A percentile compares a stretch with the other conserved stretches of the same genome.
phyloP scores from a whole-genome alignment of 2,797 vertebrate genomes.

The Halcyon chelicuti region DNA sequence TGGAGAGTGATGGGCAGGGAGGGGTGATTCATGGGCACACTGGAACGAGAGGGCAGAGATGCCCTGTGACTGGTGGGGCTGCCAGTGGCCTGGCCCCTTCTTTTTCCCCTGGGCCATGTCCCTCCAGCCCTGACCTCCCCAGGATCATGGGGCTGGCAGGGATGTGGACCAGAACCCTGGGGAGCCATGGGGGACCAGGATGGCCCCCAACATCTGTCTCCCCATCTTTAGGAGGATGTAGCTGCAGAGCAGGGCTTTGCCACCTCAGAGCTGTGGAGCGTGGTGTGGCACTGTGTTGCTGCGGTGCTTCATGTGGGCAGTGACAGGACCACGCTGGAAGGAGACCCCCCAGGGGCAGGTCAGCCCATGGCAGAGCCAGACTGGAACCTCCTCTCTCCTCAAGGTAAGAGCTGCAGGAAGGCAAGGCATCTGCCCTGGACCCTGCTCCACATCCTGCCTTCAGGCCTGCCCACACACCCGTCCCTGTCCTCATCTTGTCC shows the following conservation, averaged over 20 bases:
- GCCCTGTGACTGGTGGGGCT: not conserved
- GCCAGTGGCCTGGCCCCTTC: not conserved
- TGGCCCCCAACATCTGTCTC: not conserved
- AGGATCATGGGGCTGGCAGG: not conserved
- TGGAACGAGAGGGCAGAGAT: not conserved
- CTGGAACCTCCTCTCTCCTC: constrained; percentile 80
- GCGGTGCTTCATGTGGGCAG: constrained; percentile 43
- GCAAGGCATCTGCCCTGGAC: not conserved
- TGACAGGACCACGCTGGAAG: not conserved
- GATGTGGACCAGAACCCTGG: not conserved
- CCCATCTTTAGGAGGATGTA: constrained; percentile 71
- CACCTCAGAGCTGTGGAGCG: constrained; percentile 77
- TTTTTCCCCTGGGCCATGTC: not conserved
- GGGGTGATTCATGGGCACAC: not conserved
- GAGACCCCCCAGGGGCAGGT: not conserved
- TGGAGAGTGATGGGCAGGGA: not conserved
- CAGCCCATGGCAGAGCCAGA: constrained; percentile 57
- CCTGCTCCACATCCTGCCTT: not conserved
- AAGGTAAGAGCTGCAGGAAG: constrained; percentile 54
- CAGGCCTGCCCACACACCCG: not conserved
- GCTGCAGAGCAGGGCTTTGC: constrained; percentile 58
- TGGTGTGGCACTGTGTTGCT: constrained; percentile 81
- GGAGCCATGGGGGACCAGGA: not conserved
- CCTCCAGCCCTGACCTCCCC: not conserved
- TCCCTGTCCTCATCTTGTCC: not conserved